phyloP scores from a whole-genome alignment of 2,888 invertebrate genomes.

The Cerastis leucographa region DNA sequence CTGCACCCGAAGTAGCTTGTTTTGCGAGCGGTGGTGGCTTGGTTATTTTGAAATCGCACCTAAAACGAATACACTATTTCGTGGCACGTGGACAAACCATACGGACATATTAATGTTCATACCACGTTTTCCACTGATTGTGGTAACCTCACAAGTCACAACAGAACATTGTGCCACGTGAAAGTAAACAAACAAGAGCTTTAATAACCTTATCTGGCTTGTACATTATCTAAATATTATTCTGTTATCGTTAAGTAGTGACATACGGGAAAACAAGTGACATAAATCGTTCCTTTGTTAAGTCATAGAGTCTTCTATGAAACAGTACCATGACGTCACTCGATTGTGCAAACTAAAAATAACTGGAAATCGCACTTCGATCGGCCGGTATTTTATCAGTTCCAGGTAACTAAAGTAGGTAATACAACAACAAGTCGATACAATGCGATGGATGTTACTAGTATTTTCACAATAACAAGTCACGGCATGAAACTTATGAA shows the following conservation, averaged over 20 bases:
- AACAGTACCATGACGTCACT: constrained; percentile 71
- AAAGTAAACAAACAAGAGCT: constrained; percentile 50
- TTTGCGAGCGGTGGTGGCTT: constrained; percentile 5
- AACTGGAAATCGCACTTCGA: constrained; percentile 69
- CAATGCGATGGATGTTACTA: constrained; percentile 39
- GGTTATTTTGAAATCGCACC: constrained; percentile 23
- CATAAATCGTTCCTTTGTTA: constrained; percentile 45
- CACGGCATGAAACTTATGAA: constrained; percentile 5
- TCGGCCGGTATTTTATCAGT: constrained; percentile 72
- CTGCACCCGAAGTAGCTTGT: background rate
- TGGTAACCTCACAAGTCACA: constrained; percentile 45
- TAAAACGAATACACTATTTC: constrained; percentile 15
- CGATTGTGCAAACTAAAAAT: constrained; percentile 72
- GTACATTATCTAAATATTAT: constrained; percentile 52
- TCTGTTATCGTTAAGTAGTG: constrained; percentile 45
- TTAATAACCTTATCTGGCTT: constrained; percentile 54
- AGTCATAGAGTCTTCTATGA: constrained; percentile 56
- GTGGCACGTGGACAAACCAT: constrained; percentile 41
- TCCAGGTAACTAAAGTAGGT: constrained; percentile 65
- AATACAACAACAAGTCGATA: constrained; percentile 56
- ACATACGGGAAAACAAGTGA: constrained; percentile 49
- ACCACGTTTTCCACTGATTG: constrained; percentile 36
- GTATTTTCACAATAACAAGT: constrained; percentile 43
- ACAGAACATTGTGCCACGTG: constrained; percentile 37
- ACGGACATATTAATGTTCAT: constrained; percentile 26